These are phyloP conservation scores for Ictidomys tridecemlineatus DNA, from an alignment of 2,113 vertebrate genomes.

Conservation along the genomic window DNA sequence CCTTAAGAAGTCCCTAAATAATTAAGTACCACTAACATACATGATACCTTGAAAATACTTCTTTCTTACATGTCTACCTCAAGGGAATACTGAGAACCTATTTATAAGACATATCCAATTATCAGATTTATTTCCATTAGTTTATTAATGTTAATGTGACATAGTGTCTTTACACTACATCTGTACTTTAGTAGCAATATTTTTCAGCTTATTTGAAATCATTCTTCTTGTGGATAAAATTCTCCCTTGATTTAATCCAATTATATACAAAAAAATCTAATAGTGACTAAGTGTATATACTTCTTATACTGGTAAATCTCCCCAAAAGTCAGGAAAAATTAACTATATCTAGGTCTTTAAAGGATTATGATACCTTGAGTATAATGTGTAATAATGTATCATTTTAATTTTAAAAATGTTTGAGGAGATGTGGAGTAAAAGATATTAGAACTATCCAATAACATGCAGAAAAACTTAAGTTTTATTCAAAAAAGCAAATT, in stretches of 20 bases:
- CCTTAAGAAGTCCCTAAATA: not conserved
- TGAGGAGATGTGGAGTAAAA: not conserved
- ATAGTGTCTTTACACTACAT: not conserved
- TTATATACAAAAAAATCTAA: not conserved
- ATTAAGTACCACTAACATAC: not conserved
- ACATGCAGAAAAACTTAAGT: not conserved
- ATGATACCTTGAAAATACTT: not conserved
- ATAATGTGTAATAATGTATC: not conserved
- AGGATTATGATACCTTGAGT: not conserved
- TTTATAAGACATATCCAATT: not conserved
- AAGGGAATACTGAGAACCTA: constrained; percentile 4
- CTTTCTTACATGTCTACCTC: constrained; percentile 26
- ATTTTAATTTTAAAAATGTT: not conserved
- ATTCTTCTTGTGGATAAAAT: not conserved
- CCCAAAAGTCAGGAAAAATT: constrained; percentile 11
- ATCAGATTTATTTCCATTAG: not conserved
- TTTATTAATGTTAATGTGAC: not conserved
- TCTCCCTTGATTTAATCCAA: constrained; percentile 50
- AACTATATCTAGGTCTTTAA: constrained; percentile 34
- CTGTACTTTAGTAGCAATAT: constrained; percentile 2
- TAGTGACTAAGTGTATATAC: constrained; percentile 42
- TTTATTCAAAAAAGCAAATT: constrained; percentile 45
- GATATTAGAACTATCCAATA: constrained; percentile 36
- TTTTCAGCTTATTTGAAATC: constrained; percentile 57
- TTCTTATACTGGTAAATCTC: not conserved